A percentile compares a stretch with the other conserved stretches of the same genome.
phyloP scores from a whole-genome alignment of 2,113 vertebrate genomes.

The Clarias batrachus region DNA sequence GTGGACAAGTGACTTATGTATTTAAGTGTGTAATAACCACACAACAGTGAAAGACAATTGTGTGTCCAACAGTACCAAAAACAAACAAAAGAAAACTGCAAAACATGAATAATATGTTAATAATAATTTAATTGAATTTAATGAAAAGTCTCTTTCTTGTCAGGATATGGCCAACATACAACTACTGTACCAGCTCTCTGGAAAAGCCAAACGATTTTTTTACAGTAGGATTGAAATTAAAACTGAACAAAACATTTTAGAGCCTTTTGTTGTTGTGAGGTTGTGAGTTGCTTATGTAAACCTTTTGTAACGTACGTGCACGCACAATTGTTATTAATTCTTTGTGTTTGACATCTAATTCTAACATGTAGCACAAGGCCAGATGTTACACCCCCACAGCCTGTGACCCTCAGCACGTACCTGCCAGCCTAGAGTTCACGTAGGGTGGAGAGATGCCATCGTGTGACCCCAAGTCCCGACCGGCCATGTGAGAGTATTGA shows the following conservation, averaged over 20 bases:
- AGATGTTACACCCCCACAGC: background rate
- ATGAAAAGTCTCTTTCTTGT: background rate
- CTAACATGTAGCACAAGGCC: background rate
- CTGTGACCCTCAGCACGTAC: constrained; percentile 71
- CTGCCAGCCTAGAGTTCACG: constrained; percentile 89
- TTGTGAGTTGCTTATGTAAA: background rate
- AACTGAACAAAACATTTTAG: no score
- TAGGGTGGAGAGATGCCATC: constrained; percentile 94
- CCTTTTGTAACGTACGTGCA: background rate
- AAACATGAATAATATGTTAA: background rate
- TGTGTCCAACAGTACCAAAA: background rate
- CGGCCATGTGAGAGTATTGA: constrained; percentile 84
- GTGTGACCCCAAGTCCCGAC: constrained; percentile 84
- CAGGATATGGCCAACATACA: background rate
- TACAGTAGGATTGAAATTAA: background rate
- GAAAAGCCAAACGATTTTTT: background rate
- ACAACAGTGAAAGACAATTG: background rate
- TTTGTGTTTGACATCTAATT: background rate
- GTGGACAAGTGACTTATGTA: constrained; percentile 33
- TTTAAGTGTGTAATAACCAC: constrained; percentile 2
- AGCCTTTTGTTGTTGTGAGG: no score
- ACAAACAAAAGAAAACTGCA: background rate
- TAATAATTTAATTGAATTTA: background rate
- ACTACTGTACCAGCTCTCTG: background rate
- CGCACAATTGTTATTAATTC: background rate